phyloP scores from a whole-genome alignment of 2,888 invertebrate species.

The Caenorhabditis japonica region DNA sequence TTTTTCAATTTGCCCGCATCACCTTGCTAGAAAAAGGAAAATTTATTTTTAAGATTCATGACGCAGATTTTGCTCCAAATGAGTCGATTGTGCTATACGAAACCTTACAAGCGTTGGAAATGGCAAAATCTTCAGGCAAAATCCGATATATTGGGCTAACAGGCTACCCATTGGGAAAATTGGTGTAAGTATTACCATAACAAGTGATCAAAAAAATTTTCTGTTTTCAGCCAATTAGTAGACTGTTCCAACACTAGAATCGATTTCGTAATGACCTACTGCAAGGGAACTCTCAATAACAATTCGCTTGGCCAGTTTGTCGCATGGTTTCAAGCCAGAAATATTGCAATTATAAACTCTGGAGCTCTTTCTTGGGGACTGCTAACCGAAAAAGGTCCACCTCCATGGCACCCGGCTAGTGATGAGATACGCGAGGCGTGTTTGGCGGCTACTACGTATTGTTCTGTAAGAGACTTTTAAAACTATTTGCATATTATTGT shows the following conservation, averaged over 20 bases:
- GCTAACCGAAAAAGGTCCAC: conserved; percentile 84
- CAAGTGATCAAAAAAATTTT: not conserved
- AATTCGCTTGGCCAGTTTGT: conserved; percentile 84
- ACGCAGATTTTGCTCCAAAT: conserved; percentile 88
- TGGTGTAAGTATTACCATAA: conserved; percentile 81
- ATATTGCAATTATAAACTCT: conserved; percentile 88
- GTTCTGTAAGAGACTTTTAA: conserved; percentile 34
- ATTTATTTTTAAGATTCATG: conserved; percentile 85
- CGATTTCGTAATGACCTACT: conserved; percentile 85
- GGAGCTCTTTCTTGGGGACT: conserved; percentile 88
- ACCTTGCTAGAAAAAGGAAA: not conserved
- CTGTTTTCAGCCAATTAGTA: conserved; percentile 60
- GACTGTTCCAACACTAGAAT: conserved; percentile 82
- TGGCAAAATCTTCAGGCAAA: conserved; percentile 83
- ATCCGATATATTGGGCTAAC: conserved; percentile 89
- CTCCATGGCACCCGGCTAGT: conserved; percentile 88
- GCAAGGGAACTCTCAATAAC: conserved; percentile 87
- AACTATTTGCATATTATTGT: too few relatives aligned
- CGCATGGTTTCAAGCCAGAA: conserved; percentile 84
- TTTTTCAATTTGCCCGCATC: not conserved
- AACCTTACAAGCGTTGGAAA: conserved; percentile 85
- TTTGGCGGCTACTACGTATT: conserved; percentile 59
- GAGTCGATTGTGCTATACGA: conserved; percentile 86
- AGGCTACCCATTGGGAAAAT: conserved; percentile 85
- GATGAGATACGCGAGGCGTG: conserved; percentile 79